Percentiles rank a stretch among this genome's conserved stretches.
Conservation (phyloP, 2,797 vertebrate genomes). For the Bryconaethiops microstoma region DNA sequence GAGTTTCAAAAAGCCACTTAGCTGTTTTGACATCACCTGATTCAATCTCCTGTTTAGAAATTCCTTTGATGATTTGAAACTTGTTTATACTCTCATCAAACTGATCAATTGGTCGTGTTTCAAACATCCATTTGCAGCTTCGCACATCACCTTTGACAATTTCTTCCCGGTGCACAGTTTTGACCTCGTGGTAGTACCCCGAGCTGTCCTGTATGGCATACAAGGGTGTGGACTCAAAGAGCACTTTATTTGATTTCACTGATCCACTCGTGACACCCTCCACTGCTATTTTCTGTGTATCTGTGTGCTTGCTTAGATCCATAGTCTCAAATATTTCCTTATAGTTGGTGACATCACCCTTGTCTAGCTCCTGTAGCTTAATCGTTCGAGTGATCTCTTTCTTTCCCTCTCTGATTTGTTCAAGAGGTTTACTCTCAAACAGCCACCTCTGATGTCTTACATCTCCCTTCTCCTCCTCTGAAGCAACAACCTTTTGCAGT, state of each 20-base stretch:
- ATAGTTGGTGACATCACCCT: conserved; percentile 85
- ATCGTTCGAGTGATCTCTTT: conserved; percentile 84
- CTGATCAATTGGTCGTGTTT: conserved; percentile 90
- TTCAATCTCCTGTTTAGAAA: conserved; percentile 90
- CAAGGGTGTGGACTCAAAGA: conserved; percentile 91
- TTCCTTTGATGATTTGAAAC: conserved; percentile 92
- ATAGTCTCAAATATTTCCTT: conserved; percentile 88
- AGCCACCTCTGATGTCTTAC: conserved; percentile 89
- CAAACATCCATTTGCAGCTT: conserved; percentile 94
- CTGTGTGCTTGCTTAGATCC: conserved; percentile 83
- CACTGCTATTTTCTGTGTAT: conserved; percentile 83
- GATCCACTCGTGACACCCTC: conserved; percentile 87
- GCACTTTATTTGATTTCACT: conserved; percentile 85
- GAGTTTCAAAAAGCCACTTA: conserved; percentile 95
- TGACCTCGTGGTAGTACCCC: conserved; percentile 91
- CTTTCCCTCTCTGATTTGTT: conserved; percentile 86
- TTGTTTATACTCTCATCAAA: conserved; percentile 90
- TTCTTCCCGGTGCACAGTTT: conserved; percentile 90
- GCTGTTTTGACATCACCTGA: conserved; percentile 92
- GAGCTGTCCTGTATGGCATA: conserved; percentile 91
- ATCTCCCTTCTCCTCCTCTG: conserved; percentile 88
- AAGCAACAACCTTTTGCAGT: conserved; percentile 79
- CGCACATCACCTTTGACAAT: conserved; percentile 88
- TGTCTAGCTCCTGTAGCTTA: conserved; percentile 85
- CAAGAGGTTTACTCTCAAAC: conserved; percentile 90